A percentile compares a stretch with the other conserved stretches of the same genome.
Conservation (phyloP, 2,113 vertebrate species). For the Corythornis cristatus region DNA sequence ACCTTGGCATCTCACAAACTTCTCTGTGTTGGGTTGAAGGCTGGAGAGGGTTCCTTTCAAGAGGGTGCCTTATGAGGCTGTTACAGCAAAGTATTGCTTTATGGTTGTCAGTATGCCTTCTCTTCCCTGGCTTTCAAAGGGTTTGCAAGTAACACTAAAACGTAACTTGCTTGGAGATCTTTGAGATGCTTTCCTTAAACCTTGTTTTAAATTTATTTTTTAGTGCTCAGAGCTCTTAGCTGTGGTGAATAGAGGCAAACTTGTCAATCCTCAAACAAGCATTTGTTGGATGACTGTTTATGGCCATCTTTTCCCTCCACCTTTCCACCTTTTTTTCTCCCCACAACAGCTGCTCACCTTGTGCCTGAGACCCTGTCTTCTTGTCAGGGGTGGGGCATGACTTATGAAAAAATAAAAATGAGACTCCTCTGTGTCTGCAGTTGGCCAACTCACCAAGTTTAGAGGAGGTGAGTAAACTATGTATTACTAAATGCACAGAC, state of each 20-base stretch:
- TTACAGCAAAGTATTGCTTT: neutral
- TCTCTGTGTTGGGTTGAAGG: neutral
- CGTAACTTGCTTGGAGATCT: neutral
- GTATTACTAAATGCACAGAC: neutral
- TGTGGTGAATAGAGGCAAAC: conserved; percentile 3
- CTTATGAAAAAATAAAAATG: neutral
- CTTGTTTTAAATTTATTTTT: neutral
- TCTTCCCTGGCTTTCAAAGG: conserved; percentile 33
- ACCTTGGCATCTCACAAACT: neutral
- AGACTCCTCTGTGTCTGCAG: neutral
- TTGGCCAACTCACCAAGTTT: neutral
- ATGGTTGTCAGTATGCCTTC: neutral
- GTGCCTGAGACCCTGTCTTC: conserved; percentile 36
- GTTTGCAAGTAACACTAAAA: conserved; percentile 16
- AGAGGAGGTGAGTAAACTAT: neutral
- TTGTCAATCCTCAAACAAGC: conserved; percentile 29
- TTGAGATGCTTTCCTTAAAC: neutral
- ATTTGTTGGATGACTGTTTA: neutral
- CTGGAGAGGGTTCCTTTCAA: neutral
- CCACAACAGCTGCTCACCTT: neutral
- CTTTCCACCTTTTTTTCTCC: neutral
- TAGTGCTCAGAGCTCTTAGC: neutral
- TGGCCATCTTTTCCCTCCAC: neutral
- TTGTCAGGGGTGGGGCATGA: neutral
- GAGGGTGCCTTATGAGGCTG: neutral